Percentiles rank a stretch among this genome's conserved stretches.
These are phyloP conservation scores for Palythoa grandis DNA, from an alignment of 92 coral and sea anemone genomes.

Conservation along the genomic window DNA sequence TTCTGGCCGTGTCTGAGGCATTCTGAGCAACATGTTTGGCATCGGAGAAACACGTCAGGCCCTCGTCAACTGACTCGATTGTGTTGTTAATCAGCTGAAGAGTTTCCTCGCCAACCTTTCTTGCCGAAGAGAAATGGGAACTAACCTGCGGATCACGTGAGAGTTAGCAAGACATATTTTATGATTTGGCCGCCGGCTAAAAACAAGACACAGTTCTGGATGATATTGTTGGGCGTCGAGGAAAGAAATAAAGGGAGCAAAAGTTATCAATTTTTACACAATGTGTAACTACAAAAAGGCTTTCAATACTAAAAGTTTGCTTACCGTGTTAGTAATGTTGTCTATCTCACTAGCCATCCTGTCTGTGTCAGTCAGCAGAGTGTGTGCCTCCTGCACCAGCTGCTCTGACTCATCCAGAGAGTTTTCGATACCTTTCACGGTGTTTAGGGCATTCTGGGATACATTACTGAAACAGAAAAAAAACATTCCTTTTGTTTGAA, in stretches of 20 bases:
- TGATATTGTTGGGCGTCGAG: too few species aligned
- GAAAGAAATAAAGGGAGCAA: too few species aligned
- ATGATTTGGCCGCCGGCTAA: not conserved
- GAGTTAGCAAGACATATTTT: not conserved
- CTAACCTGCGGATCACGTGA: slow-evolving; percentile 57
- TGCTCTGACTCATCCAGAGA: slow-evolving; percentile 60
- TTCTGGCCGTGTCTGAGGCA: slow-evolving; percentile 75
- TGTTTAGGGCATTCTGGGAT: slow-evolving; percentile 72
- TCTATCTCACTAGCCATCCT: slow-evolving; percentile 67
- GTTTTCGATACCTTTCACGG: slow-evolving; percentile 78
- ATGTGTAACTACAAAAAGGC: not conserved
- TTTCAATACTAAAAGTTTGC: not conserved
- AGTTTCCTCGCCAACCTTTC: slow-evolving; percentile 65
- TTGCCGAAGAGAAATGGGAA: slow-evolving; percentile 70
- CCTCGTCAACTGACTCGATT: slow-evolving; percentile 62
- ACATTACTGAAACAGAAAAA: slow-evolving; percentile 60
- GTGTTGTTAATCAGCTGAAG: slow-evolving; percentile 73
- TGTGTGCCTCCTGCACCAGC: slow-evolving; percentile 59
- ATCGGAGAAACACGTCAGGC: slow-evolving; percentile 75
- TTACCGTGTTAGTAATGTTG: slow-evolving; percentile 79
- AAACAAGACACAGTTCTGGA: not conserved
- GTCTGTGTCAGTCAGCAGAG: slow-evolving; percentile 77
- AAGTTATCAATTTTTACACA: not conserved
- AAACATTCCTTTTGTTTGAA: not conserved
- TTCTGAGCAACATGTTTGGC: slow-evolving; percentile 72